phyloP scores from a whole-genome alignment of 2,797 vertebrate species.

The Acipenser transmontanus region DNA sequence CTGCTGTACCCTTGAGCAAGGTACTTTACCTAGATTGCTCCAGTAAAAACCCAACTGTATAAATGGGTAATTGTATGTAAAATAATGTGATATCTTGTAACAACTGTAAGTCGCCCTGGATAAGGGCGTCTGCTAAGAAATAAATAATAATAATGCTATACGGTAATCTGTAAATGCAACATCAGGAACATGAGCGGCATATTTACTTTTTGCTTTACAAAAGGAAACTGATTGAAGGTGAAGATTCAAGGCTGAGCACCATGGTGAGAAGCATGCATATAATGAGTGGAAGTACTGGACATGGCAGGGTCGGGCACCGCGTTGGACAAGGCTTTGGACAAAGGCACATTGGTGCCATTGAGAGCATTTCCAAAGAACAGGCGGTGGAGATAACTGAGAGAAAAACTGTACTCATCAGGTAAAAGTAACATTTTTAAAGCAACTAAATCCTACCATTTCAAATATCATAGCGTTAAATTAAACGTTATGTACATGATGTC shows the following conservation, averaged over 20 bases:
- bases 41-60: too few relatives aligned
- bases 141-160: neutral
- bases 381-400: constrained; percentile 62
- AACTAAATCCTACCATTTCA: too few relatives aligned
- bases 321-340: constrained; percentile 8
- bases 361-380: constrained; percentile 45
- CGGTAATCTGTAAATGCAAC: neutral
- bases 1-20: too few relatives aligned
- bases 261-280: constrained; percentile 48
- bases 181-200: neutral
- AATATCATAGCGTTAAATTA: too few relatives aligned
- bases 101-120: neutral
- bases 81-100: too few relatives aligned
- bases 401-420: constrained; percentile 68
- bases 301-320: constrained; percentile 20
- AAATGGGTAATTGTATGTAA: too few relatives aligned
- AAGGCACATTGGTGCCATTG: constrained; percentile 24
- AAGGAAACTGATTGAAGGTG: constrained; percentile 68
- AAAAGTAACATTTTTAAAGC: constrained; percentile 30
- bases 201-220: neutral
- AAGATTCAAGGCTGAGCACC: constrained; percentile 54
- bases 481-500: too few relatives aligned
- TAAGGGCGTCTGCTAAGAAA: too few relatives aligned
- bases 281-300: constrained; percentile 34
- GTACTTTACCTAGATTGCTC: too few relatives aligned